A percentile compares a stretch with the other conserved stretches of the same genome.
These are phyloP conservation scores for Ostrea edulis DNA, from an alignment of 1,140 invertebrate species.

Conservation along the genomic window DNA sequence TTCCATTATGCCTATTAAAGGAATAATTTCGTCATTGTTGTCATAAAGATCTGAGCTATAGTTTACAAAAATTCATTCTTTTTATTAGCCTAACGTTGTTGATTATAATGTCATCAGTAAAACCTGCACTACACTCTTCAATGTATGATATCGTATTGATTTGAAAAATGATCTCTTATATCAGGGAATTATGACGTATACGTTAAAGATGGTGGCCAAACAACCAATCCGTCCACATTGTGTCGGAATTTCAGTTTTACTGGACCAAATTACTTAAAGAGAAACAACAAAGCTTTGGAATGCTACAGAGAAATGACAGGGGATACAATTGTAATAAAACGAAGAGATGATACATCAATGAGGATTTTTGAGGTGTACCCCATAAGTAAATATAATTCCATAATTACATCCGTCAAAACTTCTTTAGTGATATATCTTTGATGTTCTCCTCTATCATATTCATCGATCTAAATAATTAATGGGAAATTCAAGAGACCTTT, in stretches of 20 bases:
- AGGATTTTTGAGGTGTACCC: not conserved
- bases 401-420: too few species aligned
- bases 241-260: not conserved
- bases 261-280: not conserved
- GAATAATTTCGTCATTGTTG: too few species aligned
- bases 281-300: not conserved
- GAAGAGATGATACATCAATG: not conserved
- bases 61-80: too few species aligned
- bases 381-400: not conserved
- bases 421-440: too few species aligned
- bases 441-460: too few species aligned
- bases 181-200: not conserved
- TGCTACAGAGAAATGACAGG: not conserved
- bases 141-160: not conserved
- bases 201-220: not conserved
- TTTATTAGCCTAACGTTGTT: too few species aligned
- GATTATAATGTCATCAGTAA: too few species aligned
- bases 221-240: not conserved
- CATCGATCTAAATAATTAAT: too few species aligned
- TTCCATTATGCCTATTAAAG: too few species aligned
- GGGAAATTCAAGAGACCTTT: too few species aligned
- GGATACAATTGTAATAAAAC: not conserved
- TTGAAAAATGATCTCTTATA: not conserved
- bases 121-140: too few species aligned
- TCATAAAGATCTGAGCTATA: too few species aligned